Base-by-base conservation (phyloP, 1,140 invertebrate genomes). In the Metopolophium dirhodum region DNA sequence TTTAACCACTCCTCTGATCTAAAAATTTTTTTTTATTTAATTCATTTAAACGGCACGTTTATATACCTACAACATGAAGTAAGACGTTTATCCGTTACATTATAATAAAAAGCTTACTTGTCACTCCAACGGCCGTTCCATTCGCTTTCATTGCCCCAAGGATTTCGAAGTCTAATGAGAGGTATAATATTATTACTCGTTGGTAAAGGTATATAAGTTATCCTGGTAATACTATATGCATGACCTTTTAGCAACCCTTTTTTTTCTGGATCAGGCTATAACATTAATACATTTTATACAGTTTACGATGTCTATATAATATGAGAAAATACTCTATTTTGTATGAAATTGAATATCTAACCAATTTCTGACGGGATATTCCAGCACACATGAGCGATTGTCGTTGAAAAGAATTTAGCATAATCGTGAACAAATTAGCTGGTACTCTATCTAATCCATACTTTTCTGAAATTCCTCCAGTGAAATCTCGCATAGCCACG, bases 401-500 rank as follows among this genome's bases (percentile, higher is more conserved):
- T 94, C 99, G 96, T 95, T 99, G 98, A 94, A 97, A 97, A 0
- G 98, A 99, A 95, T 99, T 99, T 77, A 98, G 94, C 94, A 99
- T 96, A 94, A 99, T 98, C 92, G 97, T 97, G 94, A 98, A 99
- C n/a, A 99, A 96, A 95, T 99, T 99, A 0, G 96, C n/a, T n/a
- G 96, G 0, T 98, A 98, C 30, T 97, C 96, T 96, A 22, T 97
- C 96, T 94, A 99, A 96, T 93, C 99, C 98, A 94, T 98, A 99
- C 97, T 98, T 98, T 95, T 99, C 99, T 0, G 98, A 98, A 0
- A 99, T 98, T 77, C 99, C 99, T 7, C 99, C 99, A 18, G 99
- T 99, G 95, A 99, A 99, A 96, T 99, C 99, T 95, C 99, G 99
- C 97, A 99, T 99, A 1, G 99, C 99, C 95, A 99, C 99, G 94